phyloP scores from a whole-genome alignment of 2,888 invertebrate genomes.

The Sminthurides aquaticus region DNA sequence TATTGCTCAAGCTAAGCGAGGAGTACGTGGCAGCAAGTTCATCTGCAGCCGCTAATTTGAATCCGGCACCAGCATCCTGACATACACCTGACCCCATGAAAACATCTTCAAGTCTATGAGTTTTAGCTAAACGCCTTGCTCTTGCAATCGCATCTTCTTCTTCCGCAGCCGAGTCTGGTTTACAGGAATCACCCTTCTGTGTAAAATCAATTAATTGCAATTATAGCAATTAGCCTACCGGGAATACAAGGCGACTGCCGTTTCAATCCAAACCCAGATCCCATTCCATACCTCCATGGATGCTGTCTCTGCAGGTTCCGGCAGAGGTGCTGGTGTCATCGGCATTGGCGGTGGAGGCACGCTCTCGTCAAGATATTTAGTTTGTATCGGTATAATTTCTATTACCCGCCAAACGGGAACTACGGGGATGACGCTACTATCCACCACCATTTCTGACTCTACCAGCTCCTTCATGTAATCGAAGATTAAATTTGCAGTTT shows the following conservation, averaged over 20 bases:
- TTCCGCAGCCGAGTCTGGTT: constrained; percentile 22
- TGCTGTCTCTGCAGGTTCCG: constrained; percentile 10
- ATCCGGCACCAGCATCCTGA: constrained; percentile 25
- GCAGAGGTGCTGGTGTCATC: constrained; percentile 25
- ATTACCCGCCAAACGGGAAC: constrained; percentile 63
- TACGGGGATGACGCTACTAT: constrained; percentile 30
- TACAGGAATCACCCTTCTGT: constrained; percentile 13
- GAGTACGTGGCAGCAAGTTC: constrained; percentile 31
- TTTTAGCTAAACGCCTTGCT: constrained; percentile 30
- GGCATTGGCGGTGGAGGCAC: constrained; percentile 43
- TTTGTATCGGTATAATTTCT: constrained; percentile 56
- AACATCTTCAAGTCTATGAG: constrained; percentile 33
- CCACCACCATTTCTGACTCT: constrained; percentile 22
- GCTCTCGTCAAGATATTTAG: constrained; percentile 34
- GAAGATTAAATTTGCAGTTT: constrained; percentile 12
- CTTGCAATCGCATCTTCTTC: constrained; percentile 27
- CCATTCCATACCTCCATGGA: too few species aligned
- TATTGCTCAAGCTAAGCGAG: constrained; percentile 28
- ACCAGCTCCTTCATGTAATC: constrained; percentile 25
- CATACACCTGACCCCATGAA: constrained; percentile 39
- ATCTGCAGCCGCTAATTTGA: constrained; percentile 29
- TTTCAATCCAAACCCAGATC: background rate
- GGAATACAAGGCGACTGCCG: background rate
- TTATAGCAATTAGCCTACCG: too few species aligned
- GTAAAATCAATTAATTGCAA: background rate